Evolutionary conservation across 2,797 vertebrate species (phyloP).

Genomic region (Enteromius unitaeniatus): DNA sequence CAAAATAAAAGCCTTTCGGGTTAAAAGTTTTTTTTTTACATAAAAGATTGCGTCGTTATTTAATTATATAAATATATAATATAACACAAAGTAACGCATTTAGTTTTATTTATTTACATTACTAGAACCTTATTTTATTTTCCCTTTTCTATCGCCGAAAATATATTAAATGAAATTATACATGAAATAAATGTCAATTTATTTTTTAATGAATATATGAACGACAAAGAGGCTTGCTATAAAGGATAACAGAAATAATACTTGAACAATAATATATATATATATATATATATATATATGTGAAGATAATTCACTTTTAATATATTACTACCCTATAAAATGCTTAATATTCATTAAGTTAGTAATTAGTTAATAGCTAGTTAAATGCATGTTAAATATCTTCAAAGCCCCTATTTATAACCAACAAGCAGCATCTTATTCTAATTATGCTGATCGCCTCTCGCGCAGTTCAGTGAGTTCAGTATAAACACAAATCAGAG

Average conservation of each 20-base stretch:
- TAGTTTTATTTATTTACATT: background rate
- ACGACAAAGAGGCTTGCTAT: background rate
- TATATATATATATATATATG: too few species aligned
- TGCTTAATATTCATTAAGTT: background rate
- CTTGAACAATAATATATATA: background rate
- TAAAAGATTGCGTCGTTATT: background rate
- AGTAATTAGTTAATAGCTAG: background rate
- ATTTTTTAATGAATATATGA: background rate
- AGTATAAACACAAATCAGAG: background rate
- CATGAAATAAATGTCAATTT: background rate
- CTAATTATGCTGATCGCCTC: background rate
- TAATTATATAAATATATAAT: background rate
- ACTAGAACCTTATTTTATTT: background rate
- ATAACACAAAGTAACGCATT: background rate
- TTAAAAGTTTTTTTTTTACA: background rate
- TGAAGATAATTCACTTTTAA: background rate
- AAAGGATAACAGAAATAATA: background rate
- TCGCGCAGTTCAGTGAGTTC: background rate
- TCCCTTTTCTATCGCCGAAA: background rate
- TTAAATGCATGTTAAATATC: background rate
- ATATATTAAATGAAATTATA: background rate
- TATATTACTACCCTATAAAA: background rate
- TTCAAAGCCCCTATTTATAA: background rate
- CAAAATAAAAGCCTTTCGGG: conserved; percentile 28
- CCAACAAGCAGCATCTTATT: background rate